Base-by-base conservation (phyloP, 2,797 vertebrate genomes). In the Oreonectes daqikongensis region DNA sequence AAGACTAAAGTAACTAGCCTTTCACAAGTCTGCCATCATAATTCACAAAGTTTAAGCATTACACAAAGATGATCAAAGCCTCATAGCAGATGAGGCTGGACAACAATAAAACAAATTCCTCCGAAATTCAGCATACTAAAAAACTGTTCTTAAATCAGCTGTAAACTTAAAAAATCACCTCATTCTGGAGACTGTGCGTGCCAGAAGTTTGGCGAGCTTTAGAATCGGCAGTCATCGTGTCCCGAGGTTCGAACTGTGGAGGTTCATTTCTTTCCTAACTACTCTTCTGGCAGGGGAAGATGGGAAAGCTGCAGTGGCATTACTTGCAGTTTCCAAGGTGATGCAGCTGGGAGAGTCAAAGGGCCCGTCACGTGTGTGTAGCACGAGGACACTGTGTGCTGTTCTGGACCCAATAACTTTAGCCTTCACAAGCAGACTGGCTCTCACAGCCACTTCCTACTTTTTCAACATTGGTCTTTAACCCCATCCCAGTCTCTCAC, bases 301-400 rank as follows among this genome's bases (percentile, higher is more conserved):
- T 77, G 82, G 82, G 81, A 86, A 85, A 78, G 78, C 81, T 74
- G 65, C 57, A 28, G 55, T 72, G 80, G 75, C 77, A 83, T 87
- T 86, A 87, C 85, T 87, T 84, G 79, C 81, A 86, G 84, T 87
- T 84, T 87, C 87, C 81, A 88, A 86, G 85, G 85, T 82, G 82
- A 87, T 61, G 76, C 85, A 88, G 87, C 87, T 85, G 85, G 82
- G 82, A 78, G 83, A 86, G 77, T 83, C 78, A 69, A 72, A 77
- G 69, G 79, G 70, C 53, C 55, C 15, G 57, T 85, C 83, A 85
- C 84, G 84, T 87, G 84, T 74, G 68, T 71, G 53, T 50, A 32
- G 72, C 84, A 85, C 76, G 73, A 85, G 84, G 75, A 61, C 30
- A 67, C 71, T 70, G 75, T 80, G 61, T 78, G 64, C 75, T 72